Conservation (phyloP, 1,140 invertebrate species). For the Drosophila guanche region DNA sequence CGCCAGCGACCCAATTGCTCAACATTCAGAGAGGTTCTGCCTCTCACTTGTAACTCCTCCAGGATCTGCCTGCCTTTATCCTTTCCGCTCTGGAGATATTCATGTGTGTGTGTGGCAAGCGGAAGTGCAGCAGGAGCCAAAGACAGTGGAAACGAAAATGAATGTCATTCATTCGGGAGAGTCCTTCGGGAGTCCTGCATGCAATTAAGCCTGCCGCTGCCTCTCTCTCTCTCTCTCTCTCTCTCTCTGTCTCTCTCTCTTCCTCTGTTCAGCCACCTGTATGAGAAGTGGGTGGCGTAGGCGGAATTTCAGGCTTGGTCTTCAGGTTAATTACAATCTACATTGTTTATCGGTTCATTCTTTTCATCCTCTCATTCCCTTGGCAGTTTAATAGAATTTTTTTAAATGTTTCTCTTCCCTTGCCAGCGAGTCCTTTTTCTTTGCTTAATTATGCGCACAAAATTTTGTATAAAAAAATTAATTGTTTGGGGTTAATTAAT, state of each 20-base stretch:
- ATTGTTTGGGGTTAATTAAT: conserved; percentile 80
- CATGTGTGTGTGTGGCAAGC: conserved; percentile 43
- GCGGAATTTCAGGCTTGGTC: conserved; percentile 25
- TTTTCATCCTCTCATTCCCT: conserved; percentile 16
- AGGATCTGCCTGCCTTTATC: conserved; percentile 53
- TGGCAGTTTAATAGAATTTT: conserved; percentile 41
- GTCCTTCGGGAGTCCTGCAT: conserved; percentile 53
- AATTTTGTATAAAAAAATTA: conserved; percentile 60
- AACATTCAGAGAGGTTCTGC: conserved; percentile 17
- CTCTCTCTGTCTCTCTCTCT: not conserved
- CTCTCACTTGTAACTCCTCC: not conserved
- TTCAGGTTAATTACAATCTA: conserved; percentile 76
- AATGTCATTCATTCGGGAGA: conserved; percentile 72
- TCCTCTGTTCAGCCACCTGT: not conserved
- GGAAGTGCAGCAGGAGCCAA: conserved; percentile 66
- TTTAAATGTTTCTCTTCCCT: conserved; percentile 54
- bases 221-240: too few relatives aligned
- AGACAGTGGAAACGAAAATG: conserved; percentile 56
- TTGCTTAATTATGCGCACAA: conserved; percentile 56
- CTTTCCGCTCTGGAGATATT: conserved; percentile 40
- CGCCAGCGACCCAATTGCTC: conserved; percentile 57
- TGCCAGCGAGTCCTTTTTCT: not conserved
- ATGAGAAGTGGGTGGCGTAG: not conserved
- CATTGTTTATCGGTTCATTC: conserved; percentile 68
- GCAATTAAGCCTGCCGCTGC: conserved; percentile 59